Base-by-base conservation (phyloP, 2,888 invertebrate species). In the Girardia tigrina region DNA sequence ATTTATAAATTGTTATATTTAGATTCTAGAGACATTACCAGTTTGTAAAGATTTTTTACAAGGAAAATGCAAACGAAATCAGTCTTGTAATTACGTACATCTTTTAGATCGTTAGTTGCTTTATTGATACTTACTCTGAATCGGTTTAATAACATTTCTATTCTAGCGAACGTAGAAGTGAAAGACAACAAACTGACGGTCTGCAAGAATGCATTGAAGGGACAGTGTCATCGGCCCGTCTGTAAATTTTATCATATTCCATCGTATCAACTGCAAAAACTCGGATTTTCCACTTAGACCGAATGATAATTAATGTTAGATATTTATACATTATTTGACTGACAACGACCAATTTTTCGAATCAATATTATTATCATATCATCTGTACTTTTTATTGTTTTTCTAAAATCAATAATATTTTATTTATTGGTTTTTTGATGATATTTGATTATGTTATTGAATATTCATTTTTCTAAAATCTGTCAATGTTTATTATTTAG, bases 191-290 rank as follows among this genome's bases (percentile, higher is more conserved):
- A 91, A 86, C 92, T 93, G 88, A 91, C 91, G 86, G 92, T 93
- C 86, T 93, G 93, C 87, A 91, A 92, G 86, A 92, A 93, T 88
- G 91, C 91, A 86, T 91, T 91, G 84, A 91, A 91, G 86, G 92
- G 92, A 87, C 89, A 90, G 86, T 93, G 93, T 87, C 89, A 90
- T 85, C 90, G 92, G 86, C 90, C 91, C 86, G 89, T 90, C 87
- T 93, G 93, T 90, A 93, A 92, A 89, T 93, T 91, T 88, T 93
- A 92, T 89, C 92, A 93, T 89, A 91, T 93, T 89, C 92, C 92
- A 56, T 56, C 56, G 8, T 56, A 56, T 56, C 56, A 56, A 56
- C 56, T 56, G 56, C 56, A 56, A 56, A 56, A 56, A 56, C 56
- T 56, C 56, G 56, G 56, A 56, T 56, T 56, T n/a, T 56, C 56